Base-by-base conservation (phyloP, 2,888 invertebrate species). In the Lypha dubia region DNA sequence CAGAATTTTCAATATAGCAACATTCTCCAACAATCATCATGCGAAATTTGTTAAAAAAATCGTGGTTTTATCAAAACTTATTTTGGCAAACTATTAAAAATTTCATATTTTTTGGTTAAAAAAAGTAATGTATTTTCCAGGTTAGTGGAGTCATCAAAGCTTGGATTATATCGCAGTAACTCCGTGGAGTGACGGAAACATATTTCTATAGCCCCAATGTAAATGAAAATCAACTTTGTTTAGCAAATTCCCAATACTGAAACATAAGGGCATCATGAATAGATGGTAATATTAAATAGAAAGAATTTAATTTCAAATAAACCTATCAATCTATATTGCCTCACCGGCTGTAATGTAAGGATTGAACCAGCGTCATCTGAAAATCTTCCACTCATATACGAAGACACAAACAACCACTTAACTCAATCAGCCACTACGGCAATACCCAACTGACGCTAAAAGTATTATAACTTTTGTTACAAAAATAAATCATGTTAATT, bases 151-250 rank as follows among this genome's bases (percentile, higher is more conserved):
- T 73, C 67, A 56, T 17, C 41, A 58, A 51, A 84, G 85, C 77
- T 81, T 58, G 77, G 44, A 28, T 28, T 28, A 35, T 38, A n/a
- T 44, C 74, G 74, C 86, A 22, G 17, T 49, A 77, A 86, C 87
- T 86, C 88, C 88, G 89, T 89, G 90, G 90, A 89, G 90, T 90
- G 89, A 87, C 49, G 65, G 80, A 86, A 88, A 82, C 46, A 3
- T 82, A 74, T 44, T 68, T 85, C n/a, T 90, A 80, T 90, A 87
- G 90, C 90, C 90, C 89, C 86, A 76, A 86, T 73, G 84, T 81
- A 79, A 80, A 76, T 85, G 89, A 85, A 89, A 89, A 89, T 80
- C 81, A 81, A 88, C 89, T 76, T 87, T 8, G 15, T 15, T 73
- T 86, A 88, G 87, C 89, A 79, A 88, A 86, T 87, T 86, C 86